Evolutionary conservation across 2,888 invertebrate species (phyloP), one percentile per base, ranked within the genome.

Genomic region (Rhaphigaster nebulosa): DNA sequence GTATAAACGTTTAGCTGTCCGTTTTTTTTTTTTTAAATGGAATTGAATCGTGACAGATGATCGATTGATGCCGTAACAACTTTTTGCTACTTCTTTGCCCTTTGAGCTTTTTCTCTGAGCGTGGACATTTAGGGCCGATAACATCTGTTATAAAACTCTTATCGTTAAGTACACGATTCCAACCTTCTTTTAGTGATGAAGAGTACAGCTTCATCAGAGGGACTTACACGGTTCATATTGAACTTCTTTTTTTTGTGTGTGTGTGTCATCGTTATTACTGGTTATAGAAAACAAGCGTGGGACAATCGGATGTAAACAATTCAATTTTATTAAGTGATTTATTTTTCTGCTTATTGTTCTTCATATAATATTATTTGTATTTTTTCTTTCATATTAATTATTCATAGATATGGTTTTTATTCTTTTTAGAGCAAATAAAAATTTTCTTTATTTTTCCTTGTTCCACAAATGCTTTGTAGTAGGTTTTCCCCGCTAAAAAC

Each of bases 1-100:
- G 38, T 76, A 1, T 0, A 20, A 38, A 76, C 1, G 70, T 38
- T 38, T 4, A 38, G 70, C 8, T 8, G 70, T 76, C 70, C 34
- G 70, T 34, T 76, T 76, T 8, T 0, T 76, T 76, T 76, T 65
- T 76, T 76, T 23, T 20, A 38, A 38, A 38, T 23, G 70, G 70
- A 18, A 38, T 76, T 76, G 38, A 76, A 38, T 38, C 70, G 70
- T 76, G 70, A 76, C 70, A 76, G 70, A 76, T 76, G 70, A 76
- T 76, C 34, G 34, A 12, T 76, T 8, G 34, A 38, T 1, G 38
- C 20, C 10, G 5, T 34, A 76, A 70, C 70, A 70, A 70, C 34
- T 70, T 70, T 76, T 76, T 76, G 1, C 70, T 76, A 8, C 65
- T 38, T 76, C 70, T 8, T 34, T 38, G 20, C 34, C 38, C 65